A percentile compares a stretch with the other conserved stretches of the same genome.
These are phyloP conservation scores for Fragariocoptes setiger DNA, from an alignment of 1,140 invertebrate species.

Conservation along the genomic window DNA sequence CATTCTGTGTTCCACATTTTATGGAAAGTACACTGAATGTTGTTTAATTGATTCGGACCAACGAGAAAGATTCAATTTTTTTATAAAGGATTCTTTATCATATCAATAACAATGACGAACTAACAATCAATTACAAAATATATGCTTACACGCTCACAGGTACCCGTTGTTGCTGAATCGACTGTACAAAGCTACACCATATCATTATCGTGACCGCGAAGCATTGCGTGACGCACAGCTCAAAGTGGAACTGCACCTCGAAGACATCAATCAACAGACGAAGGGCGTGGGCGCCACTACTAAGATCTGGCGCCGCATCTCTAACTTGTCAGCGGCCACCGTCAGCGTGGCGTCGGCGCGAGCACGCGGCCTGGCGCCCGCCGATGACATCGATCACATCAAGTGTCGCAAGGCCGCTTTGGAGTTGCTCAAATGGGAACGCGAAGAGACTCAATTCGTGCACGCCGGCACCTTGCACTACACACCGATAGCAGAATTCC, in stretches of 20 bases:
- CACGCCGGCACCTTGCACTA: slow-evolving; percentile 52
- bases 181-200: slow-evolving; percentile 58
- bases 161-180: slow-evolving; percentile 66
- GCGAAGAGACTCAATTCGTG: slow-evolving; percentile 54
- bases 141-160: slow-evolving; percentile 33
- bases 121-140: slow-evolving; percentile 1
- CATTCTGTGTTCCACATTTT: too few relatives aligned
- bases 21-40: too few relatives aligned
- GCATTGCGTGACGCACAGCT: slow-evolving; percentile 45
- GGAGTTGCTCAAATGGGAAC: slow-evolving; percentile 55
- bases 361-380: slow-evolving; percentile 29
- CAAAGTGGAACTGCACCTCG: slow-evolving; percentile 65
- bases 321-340: slow-evolving; percentile 27
- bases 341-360: background rate
- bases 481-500: slow-evolving; percentile 48
- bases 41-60: too few relatives aligned
- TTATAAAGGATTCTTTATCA: too few relatives aligned
- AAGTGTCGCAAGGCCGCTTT: slow-evolving; percentile 63
- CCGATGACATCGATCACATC: slow-evolving; percentile 52
- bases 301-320: slow-evolving; percentile 55
- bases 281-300: slow-evolving; percentile 37
- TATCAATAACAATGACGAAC: background rate
- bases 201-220: slow-evolving; percentile 34
- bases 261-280: slow-evolving; percentile 67
- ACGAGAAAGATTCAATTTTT: too few relatives aligned